Percentiles rank a stretch among this genome's conserved stretches.
These are phyloP conservation scores for Lutraria lutraria DNA, from an alignment of 2,888 invertebrate genomes.

Conservation along the genomic window DNA sequence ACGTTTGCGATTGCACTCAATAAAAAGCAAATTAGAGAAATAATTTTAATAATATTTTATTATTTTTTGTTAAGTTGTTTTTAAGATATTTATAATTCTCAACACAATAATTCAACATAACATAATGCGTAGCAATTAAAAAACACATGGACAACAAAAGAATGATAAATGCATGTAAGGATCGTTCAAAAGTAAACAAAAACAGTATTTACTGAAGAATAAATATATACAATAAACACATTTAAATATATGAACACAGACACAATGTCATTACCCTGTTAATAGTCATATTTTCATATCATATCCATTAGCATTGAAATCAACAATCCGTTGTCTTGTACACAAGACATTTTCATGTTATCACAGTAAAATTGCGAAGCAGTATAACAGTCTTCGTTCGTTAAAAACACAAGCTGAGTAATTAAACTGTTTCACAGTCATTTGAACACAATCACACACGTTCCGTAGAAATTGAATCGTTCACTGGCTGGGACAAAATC, in stretches of 20 bases:
- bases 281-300: background rate
- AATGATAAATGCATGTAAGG: background rate
- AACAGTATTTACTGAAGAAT: background rate
- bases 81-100: background rate
- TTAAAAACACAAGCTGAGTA: background rate
- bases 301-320: background rate
- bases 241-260: background rate
- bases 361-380: background rate
- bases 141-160: background rate
- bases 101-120: background rate
- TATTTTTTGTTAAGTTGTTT: background rate
- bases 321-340: background rate
- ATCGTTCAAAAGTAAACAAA: background rate
- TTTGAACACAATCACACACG: conserved; percentile 13
- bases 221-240: background rate
- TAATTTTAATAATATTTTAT: background rate
- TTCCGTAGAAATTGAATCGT: background rate
- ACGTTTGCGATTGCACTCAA: background rate
- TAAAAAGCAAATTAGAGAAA: background rate
- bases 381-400: background rate
- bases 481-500: background rate
- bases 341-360: background rate
- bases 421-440: background rate
- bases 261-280: background rate
- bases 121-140: conserved; percentile 8